These are phyloP conservation scores for Pteronotus mesoamericanus DNA, from an alignment of 2,797 vertebrate species.

Conservation along the genomic window DNA sequence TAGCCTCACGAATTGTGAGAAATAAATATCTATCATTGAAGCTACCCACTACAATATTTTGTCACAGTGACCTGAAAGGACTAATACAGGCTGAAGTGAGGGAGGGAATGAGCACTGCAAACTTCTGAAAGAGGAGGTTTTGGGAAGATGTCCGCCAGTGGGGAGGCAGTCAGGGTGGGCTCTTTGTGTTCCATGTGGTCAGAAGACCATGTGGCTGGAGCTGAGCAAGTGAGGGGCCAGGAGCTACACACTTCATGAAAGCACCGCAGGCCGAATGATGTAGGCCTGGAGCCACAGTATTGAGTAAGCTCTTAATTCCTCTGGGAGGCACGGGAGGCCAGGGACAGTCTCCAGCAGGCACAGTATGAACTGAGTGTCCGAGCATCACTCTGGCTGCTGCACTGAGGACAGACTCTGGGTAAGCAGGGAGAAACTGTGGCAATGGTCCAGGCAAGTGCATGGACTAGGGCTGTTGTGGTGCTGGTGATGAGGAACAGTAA, in stretches of 20 bases:
- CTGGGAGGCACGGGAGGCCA: background rate
- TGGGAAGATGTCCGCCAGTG: background rate
- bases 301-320: background rate
- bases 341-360: background rate
- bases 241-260: background rate
- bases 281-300: background rate
- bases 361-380: background rate
- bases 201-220: background rate
- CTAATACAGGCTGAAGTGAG: background rate
- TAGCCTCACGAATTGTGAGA: no score
- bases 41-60: background rate
- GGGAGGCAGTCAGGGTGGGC: background rate
- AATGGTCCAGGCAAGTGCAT: no score
- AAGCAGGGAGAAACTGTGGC: background rate
- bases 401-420: background rate
- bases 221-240: background rate
- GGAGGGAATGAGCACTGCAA: no score
- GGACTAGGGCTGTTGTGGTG: accelerated
- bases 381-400: accelerated
- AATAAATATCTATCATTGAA: no score
- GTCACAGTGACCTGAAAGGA: no score
- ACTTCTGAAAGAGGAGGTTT: background rate
- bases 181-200: no score
- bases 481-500: background rate
- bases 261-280: no score